These are phyloP conservation scores for Taeniopygia guttata DNA, from an alignment of 2,797 vertebrate species.

Conservation along the genomic window DNA sequence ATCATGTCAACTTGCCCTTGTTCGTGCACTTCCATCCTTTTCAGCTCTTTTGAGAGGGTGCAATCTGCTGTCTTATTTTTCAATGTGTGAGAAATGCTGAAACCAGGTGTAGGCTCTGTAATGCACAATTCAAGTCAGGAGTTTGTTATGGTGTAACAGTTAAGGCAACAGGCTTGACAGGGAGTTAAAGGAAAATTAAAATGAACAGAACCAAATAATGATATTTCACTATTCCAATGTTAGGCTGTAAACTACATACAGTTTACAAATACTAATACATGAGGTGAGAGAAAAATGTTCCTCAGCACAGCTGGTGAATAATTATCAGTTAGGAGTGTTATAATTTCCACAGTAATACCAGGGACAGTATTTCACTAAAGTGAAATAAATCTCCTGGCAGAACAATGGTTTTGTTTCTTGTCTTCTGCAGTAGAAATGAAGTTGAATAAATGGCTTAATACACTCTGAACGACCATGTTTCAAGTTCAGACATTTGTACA, in stretches of 20 bases:
- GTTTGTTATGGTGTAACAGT: neutral
- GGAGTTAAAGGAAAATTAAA: neutral
- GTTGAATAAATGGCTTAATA: neutral
- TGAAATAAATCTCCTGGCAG: neutral
- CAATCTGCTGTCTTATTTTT: neutral
- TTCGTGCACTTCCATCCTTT: neutral
- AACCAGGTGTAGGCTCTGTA: neutral
- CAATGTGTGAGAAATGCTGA: neutral
- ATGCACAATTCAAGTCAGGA: neutral
- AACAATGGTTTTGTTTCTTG: neutral
- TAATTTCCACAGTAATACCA: neutral
- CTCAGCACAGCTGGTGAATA: neutral
- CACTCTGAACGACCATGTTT: neutral
- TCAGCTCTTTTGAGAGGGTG: neutral
- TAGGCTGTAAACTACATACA: neutral
- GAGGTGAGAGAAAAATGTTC: neutral
- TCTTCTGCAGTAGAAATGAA: neutral
- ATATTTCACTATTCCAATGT: neutral
- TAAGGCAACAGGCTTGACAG: neutral
- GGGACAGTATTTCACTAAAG: neutral
- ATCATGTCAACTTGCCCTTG: neutral
- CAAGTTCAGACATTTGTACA: neutral
- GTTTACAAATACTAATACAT: neutral
- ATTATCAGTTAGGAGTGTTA: neutral
- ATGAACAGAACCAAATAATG: neutral